These are phyloP conservation scores for Addax nasomaculatus DNA, from an alignment of 2,113 vertebrate genomes.

Conservation along the genomic window DNA sequence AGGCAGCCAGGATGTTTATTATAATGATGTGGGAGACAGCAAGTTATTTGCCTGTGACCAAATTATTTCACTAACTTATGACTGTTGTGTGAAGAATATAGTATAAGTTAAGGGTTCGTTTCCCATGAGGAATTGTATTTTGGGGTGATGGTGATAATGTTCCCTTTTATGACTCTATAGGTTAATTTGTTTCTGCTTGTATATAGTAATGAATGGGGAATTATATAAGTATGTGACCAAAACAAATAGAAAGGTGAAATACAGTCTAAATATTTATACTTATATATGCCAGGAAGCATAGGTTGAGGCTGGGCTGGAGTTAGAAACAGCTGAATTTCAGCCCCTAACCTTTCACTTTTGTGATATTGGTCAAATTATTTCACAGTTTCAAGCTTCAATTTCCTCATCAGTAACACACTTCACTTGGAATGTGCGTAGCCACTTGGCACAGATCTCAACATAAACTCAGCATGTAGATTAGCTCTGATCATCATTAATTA, in stretches of 20 bases:
- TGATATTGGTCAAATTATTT: background rate
- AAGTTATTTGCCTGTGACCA: background rate
- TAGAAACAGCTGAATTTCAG: background rate
- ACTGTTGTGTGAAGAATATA: background rate
- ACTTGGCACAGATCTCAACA: background rate
- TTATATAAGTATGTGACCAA: background rate
- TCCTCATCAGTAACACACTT: background rate
- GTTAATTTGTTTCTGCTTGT: background rate
- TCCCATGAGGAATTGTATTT: background rate
- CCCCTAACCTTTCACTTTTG: background rate
- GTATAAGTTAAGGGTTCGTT: background rate
- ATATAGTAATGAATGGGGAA: background rate
- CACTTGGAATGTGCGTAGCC: background rate
- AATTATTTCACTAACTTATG: slow-evolving; percentile 18
- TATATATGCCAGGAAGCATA: background rate
- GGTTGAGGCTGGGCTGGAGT: background rate
- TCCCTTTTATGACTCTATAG: background rate
- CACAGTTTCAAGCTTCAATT: background rate
- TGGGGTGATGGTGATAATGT: background rate
- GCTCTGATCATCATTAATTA: background rate
- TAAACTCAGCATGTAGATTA: background rate
- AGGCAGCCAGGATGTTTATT: background rate
- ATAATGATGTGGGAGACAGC: background rate
- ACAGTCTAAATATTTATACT: background rate
- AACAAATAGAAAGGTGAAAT: background rate